Conservation (phyloP, 2,888 invertebrate genomes). For the Uropetala carovei region DNA sequence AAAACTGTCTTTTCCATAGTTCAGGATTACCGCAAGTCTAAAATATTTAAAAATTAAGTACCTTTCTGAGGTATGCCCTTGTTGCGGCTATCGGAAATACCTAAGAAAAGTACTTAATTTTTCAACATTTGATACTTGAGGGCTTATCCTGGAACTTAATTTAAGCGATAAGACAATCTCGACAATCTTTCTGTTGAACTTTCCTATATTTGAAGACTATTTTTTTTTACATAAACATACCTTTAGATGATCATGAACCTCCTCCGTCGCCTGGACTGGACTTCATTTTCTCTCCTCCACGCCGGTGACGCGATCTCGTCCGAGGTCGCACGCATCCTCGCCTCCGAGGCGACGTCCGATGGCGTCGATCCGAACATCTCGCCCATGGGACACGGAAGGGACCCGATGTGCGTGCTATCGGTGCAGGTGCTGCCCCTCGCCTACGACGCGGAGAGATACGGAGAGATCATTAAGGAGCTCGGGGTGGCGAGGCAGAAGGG, state of each 20-base stretch:
- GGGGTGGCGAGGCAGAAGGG: constrained; percentile 30
- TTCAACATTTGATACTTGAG: too few species aligned
- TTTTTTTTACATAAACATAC: background rate
- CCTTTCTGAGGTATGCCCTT: too few species aligned
- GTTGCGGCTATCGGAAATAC: too few species aligned
- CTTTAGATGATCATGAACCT: constrained; percentile 72
- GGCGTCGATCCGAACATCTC: background rate
- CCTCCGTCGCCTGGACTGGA: constrained; percentile 72
- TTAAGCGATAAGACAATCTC: too few species aligned
- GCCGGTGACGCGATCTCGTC: constrained; percentile 69
- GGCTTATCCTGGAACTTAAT: too few species aligned
- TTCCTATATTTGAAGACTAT: too few species aligned
- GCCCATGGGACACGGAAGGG: background rate
- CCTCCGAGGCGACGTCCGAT: background rate
- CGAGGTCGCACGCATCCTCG: constrained; percentile 43
- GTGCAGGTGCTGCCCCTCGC: background rate
- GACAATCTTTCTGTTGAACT: too few species aligned
- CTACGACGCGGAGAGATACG: constrained; percentile 38
- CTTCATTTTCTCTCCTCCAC: constrained; percentile 71
- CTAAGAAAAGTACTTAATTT: too few species aligned
- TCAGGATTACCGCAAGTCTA: too few species aligned
- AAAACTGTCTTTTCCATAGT: too few species aligned
- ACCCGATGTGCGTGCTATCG: constrained; percentile 50
- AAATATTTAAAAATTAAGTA: too few species aligned
- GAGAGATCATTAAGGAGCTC: constrained; percentile 22